Percentiles rank a stretch among this genome's conserved stretches.
Conservation (phyloP, 2,888 invertebrate species). For the Aleiodes testaceus region DNA sequence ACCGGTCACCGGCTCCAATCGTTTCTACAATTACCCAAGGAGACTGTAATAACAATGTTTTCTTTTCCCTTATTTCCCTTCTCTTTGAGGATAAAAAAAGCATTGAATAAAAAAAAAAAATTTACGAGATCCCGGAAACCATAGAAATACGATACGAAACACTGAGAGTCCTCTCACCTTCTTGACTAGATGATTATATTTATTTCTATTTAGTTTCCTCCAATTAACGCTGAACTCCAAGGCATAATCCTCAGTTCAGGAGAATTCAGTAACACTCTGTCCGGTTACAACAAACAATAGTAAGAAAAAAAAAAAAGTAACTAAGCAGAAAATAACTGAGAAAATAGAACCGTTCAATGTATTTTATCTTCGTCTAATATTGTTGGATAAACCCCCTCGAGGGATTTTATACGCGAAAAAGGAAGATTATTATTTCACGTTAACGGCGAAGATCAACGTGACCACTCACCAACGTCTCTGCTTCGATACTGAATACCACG, state of each 20-base stretch:
- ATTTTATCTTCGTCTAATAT: too few relatives aligned
- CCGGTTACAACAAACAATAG: constrained; percentile 2
- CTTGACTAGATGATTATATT: constrained; percentile 14
- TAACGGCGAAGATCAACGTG: not conserved
- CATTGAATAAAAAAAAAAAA: not conserved
- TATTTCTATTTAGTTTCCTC: not conserved
- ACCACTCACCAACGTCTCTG: constrained; percentile 16
- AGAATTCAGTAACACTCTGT: constrained; percentile 11
- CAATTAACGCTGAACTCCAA: constrained; percentile 2
- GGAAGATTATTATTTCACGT: not conserved
- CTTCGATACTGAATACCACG: constrained; percentile 5
- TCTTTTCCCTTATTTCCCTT: not conserved
- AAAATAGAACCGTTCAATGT: too few relatives aligned
- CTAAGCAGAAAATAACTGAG: not conserved
- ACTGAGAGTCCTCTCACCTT: constrained; percentile 19
- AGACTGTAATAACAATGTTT: constrained; percentile 14
- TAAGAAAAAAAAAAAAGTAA: constrained; percentile 9
- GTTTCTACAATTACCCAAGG: constrained; percentile 14
- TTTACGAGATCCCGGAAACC: constrained; percentile 10
- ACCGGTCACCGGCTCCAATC: not conserved
- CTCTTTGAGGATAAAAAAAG: too few relatives aligned
- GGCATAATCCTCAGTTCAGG: constrained; percentile 14
- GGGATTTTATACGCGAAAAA: not conserved
- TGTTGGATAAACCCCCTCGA: not conserved
- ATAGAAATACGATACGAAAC: constrained; percentile 5